Conservation (phyloP, 2,888 invertebrate genomes). For the Acanthosepion esculentum region DNA sequence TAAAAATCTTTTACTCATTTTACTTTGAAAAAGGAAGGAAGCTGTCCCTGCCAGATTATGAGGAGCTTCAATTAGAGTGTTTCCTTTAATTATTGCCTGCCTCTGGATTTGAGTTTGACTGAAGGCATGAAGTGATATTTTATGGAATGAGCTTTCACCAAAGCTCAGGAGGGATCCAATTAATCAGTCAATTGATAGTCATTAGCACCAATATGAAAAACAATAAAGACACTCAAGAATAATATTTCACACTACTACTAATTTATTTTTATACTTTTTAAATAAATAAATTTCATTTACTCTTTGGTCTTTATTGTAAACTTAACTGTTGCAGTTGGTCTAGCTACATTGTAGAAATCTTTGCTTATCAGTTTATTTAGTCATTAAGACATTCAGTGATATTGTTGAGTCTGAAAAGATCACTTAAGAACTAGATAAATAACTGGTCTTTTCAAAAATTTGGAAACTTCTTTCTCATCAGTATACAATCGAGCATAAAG, state of each 20-base stretch:
- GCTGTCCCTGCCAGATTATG: background rate
- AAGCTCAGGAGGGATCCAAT: constrained; percentile 33
- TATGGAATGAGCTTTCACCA: background rate
- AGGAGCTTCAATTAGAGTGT: background rate
- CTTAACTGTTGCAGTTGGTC: background rate
- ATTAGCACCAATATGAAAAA: background rate
- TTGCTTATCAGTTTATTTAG: background rate
- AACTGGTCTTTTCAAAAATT: background rate
- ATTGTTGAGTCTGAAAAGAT: too few species aligned
- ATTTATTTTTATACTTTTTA: background rate
- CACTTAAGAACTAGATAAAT: too few species aligned
- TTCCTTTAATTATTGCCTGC: background rate
- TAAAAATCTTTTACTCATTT: background rate
- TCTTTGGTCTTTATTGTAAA: too few species aligned
- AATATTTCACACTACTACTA: background rate
- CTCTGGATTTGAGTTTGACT: background rate
- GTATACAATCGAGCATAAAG: background rate
- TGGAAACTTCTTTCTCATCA: background rate
- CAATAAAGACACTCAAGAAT: background rate
- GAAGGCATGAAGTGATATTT: background rate
- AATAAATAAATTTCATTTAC: background rate
- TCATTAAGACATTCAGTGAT: background rate
- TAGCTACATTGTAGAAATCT: background rate
- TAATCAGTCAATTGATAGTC: background rate
- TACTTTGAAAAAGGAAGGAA: background rate